Conservation (phyloP, 2,797 vertebrate genomes). For the Poecilia picta region DNA sequence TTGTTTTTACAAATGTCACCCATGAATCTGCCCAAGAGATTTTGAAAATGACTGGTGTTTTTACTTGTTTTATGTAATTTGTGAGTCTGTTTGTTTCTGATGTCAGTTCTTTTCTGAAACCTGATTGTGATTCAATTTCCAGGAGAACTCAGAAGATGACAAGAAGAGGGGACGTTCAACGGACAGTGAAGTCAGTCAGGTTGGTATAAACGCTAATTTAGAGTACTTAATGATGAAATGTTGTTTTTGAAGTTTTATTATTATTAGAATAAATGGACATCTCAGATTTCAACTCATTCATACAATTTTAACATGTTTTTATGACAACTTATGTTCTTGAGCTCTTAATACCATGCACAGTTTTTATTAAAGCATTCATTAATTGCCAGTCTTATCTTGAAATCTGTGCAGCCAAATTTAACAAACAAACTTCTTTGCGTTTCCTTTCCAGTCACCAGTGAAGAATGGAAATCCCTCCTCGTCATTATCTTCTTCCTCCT, state of each 20-base stretch:
- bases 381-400: background rate
- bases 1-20: background rate
- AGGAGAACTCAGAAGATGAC: constrained; percentile 92
- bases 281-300: background rate
- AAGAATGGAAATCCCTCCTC: constrained; percentile 90
- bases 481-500: constrained; percentile 81
- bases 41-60: background rate
- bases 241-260: background rate
- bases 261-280: background rate
- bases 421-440: background rate
- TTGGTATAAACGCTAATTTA: constrained; percentile 45
- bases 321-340: background rate
- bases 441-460: constrained; percentile 85
- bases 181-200: constrained; percentile 90
- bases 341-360: background rate
- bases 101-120: background rate
- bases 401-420: no score
- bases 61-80: background rate
- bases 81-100: background rate
- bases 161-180: constrained; percentile 89
- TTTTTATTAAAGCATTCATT: background rate
- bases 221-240: background rate
- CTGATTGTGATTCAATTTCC: constrained; percentile 2
- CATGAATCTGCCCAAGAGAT: background rate
- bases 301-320: background rate